These are phyloP conservation scores for Parazoanthus atlanticus DNA, from an alignment of 92 coral and sea anemone species.

Conservation along the genomic window DNA sequence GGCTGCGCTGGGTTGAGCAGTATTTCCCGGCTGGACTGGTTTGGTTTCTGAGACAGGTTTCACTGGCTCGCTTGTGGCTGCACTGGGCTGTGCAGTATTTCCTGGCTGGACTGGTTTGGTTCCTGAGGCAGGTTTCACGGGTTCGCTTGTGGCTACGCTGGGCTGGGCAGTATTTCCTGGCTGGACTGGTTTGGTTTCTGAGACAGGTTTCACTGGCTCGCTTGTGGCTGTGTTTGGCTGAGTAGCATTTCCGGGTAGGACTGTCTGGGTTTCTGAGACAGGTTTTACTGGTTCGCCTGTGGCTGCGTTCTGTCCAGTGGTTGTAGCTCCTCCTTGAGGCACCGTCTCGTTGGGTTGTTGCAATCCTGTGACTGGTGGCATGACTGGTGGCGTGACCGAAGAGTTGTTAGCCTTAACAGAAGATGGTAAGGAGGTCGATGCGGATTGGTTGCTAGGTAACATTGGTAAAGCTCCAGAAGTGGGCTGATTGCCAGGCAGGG, in stretches of 20 bases:
- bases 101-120: not conserved
- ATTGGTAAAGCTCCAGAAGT: not conserved
- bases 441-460: not conserved
- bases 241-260: no score
- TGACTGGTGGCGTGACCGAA: not conserved
- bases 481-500: conserved; percentile 19
- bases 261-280: not conserved
- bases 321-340: not conserved
- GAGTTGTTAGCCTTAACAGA: not conserved
- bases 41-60: not conserved
- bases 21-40: no score
- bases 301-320: not conserved
- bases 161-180: not conserved
- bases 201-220: not conserved
- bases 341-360: not conserved
- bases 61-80: not conserved
- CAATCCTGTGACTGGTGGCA: not conserved
- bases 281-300: not conserved
- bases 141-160: not conserved
- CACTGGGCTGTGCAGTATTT: not conserved
- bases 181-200: not conserved
- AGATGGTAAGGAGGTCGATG: not conserved
- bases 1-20: not conserved
- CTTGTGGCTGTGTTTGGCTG: not conserved
- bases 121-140: not conserved